These are phyloP conservation scores for Drosophila bunnanda DNA, from an alignment of 2,888 invertebrate genomes.

Conservation along the genomic window DNA sequence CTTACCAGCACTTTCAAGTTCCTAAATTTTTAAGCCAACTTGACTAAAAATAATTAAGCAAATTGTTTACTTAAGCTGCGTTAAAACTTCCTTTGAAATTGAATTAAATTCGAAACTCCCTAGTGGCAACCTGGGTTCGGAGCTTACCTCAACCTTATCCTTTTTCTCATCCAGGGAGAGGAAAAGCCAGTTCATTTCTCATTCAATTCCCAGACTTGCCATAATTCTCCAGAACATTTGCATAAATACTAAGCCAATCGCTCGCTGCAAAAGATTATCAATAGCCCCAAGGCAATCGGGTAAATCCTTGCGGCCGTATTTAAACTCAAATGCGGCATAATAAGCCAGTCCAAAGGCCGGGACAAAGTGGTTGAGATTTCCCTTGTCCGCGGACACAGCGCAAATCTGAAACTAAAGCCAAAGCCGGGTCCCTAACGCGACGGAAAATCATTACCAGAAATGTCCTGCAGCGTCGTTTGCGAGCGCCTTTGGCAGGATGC, in stretches of 20 bases:
- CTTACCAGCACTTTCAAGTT: neutral
- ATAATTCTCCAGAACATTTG: conserved; percentile 29
- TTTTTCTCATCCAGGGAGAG: neutral
- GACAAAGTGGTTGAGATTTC: conserved; percentile 17
- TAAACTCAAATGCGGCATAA: conserved; percentile 63
- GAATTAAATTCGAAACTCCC: conserved; percentile 1
- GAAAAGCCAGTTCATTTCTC: neutral
- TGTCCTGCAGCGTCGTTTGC: conserved; percentile 80
- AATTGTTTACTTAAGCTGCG: neutral
- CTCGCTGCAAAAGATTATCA: conserved; percentile 41
- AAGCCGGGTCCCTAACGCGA: conserved; percentile 29
- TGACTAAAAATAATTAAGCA: neutral
- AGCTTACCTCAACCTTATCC: conserved; percentile 11
- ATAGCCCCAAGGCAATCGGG: conserved; percentile 50
- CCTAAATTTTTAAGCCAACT: too few species aligned
- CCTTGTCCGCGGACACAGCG: conserved; percentile 9
- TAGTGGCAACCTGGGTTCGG: neutral
- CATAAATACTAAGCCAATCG: conserved; percentile 29
- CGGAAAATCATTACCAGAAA: conserved; percentile 69
- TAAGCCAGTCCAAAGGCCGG: conserved; percentile 45
- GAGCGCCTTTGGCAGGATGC: conserved; percentile 72
- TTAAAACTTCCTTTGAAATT: neutral
- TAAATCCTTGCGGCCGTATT: conserved; percentile 53
- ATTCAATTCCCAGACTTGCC: conserved; percentile 30
- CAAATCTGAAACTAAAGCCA: conserved; percentile 39